Evolutionary conservation across 2,888 invertebrate species (phyloP).

Genomic region (Cremastinae sp.): DNA sequence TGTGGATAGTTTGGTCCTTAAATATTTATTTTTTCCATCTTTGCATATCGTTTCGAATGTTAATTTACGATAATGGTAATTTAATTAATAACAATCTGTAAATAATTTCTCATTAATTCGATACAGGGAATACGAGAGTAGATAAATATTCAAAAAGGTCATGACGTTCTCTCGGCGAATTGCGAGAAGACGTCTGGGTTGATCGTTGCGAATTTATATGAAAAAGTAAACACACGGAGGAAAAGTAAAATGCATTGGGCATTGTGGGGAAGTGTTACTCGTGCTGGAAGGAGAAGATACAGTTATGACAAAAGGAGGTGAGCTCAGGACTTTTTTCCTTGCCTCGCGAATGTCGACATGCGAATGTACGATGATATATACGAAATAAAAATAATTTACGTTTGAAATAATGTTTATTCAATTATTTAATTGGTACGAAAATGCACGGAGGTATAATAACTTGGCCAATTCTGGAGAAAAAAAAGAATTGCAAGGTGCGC

Average conservation of each 20-base stretch:
- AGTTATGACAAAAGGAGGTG: slow-evolving; percentile 70
- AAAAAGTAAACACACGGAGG: slow-evolving; percentile 4
- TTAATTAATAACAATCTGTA: no score
- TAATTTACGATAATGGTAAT: no score
- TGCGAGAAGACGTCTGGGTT: not conserved
- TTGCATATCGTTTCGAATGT: no score
- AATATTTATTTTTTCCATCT: no score
- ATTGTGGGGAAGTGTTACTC: not conserved
- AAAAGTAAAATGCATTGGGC: slow-evolving; percentile 5
- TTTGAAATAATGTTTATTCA: no score
- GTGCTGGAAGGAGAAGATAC: slow-evolving; percentile 67
- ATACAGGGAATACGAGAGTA: not conserved
- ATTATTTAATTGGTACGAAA: no score
- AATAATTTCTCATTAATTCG: no score
- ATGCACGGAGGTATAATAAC: no score
- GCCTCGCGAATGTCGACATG: not conserved
- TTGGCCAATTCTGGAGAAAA: no score
- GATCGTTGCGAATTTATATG: not conserved
- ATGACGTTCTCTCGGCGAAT: slow-evolving; percentile 24
- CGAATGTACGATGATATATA: slow-evolving; percentile 5
- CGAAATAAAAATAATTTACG: no score
- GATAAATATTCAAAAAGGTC: slow-evolving; percentile 30
- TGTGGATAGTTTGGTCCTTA: no score
- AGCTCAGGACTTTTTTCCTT: slow-evolving; percentile 60
- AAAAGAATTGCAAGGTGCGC: slow-evolving; percentile 13